Conservation (phyloP, 1,140 invertebrate species). For the Ceratitis capitata region DNA sequence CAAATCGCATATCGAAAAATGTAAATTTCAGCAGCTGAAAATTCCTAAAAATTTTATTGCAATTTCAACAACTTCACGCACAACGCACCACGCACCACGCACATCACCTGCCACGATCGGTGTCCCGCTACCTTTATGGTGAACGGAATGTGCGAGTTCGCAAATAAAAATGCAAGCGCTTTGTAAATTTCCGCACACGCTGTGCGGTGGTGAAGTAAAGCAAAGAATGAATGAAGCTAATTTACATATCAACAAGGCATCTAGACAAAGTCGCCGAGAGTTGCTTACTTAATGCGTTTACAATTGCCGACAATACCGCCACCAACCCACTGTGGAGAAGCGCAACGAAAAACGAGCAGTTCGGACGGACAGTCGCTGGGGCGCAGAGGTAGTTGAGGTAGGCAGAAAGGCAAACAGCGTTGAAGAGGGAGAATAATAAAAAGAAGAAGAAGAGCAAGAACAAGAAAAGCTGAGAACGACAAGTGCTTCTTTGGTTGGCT, state of each 20-base stretch:
- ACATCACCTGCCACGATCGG: background rate
- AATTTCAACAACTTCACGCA: background rate
- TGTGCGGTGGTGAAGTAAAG: too few relatives aligned
- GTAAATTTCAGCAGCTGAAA: background rate
- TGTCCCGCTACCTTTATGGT: background rate
- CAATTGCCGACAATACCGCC: background rate
- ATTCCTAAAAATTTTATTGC: background rate
- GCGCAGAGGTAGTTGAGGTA: background rate
- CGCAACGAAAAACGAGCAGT: background rate
- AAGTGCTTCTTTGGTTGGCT: background rate
- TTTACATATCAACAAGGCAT: constrained; percentile 36
- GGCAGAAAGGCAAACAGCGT: background rate
- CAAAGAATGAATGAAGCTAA: constrained; percentile 29
- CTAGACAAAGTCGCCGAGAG: constrained; percentile 14
- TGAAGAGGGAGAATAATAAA: background rate
- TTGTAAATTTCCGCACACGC: constrained; percentile 22
- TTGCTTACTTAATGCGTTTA: constrained; percentile 19
- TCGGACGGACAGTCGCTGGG: background rate
- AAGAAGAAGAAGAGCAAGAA: background rate
- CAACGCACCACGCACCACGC: background rate
- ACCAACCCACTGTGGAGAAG: too few relatives aligned
- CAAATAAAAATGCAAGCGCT: background rate
- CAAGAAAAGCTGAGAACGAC: background rate
- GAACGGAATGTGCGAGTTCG: background rate
- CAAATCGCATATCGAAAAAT: too few relatives aligned